Base-by-base conservation (phyloP, 2,113 vertebrate genomes). In the Hyla sarda region DNA sequence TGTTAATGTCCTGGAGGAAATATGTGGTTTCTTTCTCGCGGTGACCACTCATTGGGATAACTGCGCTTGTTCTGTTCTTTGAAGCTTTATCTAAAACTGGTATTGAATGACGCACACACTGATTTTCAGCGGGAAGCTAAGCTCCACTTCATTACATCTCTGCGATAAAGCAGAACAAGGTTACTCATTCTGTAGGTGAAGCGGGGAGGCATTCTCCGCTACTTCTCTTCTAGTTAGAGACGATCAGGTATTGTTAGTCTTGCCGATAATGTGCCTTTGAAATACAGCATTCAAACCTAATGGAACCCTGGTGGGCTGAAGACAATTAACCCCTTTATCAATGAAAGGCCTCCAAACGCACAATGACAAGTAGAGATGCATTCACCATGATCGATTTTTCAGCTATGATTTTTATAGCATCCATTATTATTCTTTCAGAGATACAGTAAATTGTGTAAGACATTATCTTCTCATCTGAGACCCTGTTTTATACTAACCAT, bases 111-210 rank as follows among this genome's bases (percentile, higher is more conserved):
- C 45, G n/a, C n/a, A 78, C 30, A 73, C 23, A 56, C 50, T 56
- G 75, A 56, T 41, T 58, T 79, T 79, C 76, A 62, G 77, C 32
- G 5, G 77, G 77, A 60, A 80, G 37, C 77, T 80, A 65, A 65
- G 56, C 56, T 81, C 19, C 56, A 47, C 78, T 65, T 81, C 78
- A 65, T 65, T 65, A 81, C 58, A 65, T 81, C 23, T 47, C 13
- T 81, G n/a, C 21, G n/a, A 65, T 65, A 65, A 65, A 62, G 25
- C 23, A 65, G 78, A 81, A 65, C 34, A 81, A 81, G 78, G 78
- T 37, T 30, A 14, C 78, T 62, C 56, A 45, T 47, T 81, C 56
- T 58, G 30, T 65, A 60, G 54, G 77, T 80, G 54, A 80, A 47
- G 56, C 78, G 28, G 78, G 78, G 37, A 81, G 78, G 78, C 78